Evolutionary conservation across 2,888 invertebrate genomes (phyloP).

Genomic region (Axea sp.): DNA sequence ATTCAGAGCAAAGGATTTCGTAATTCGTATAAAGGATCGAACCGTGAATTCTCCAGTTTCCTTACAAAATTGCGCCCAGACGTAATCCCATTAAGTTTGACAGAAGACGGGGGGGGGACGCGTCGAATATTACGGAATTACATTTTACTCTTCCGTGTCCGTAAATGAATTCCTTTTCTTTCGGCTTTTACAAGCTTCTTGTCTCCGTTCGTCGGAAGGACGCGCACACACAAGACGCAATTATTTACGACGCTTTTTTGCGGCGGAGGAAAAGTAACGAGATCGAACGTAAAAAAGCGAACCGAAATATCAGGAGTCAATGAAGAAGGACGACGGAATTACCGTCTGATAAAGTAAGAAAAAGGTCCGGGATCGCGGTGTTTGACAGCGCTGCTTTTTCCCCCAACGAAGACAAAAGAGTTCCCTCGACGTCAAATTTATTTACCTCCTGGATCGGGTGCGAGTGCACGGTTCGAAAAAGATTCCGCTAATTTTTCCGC

Average conservation of each 20-base stretch:
- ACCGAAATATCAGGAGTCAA: slow-evolving; percentile 36
- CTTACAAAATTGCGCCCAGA: slow-evolving; percentile 21
- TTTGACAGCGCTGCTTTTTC: slow-evolving; percentile 18
- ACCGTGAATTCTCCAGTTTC: slow-evolving; percentile 20
- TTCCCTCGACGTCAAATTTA: slow-evolving; percentile 20
- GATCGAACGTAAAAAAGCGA: slow-evolving; percentile 14
- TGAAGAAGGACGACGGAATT: slow-evolving; percentile 51
- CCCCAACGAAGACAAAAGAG: slow-evolving; percentile 1
- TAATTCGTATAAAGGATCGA: slow-evolving; percentile 29
- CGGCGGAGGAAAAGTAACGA: too few relatives aligned
- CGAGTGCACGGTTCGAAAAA: slow-evolving; percentile 1
- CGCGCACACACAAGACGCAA: slow-evolving; percentile 1
- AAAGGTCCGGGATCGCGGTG: slow-evolving; percentile 14
- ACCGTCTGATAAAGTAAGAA: slow-evolving; percentile 37
- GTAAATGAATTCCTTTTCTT: not conserved
- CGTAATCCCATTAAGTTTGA: slow-evolving; percentile 53
- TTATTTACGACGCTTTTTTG: slow-evolving; percentile 4
- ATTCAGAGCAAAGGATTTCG: slow-evolving; percentile 34
- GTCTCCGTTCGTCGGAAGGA: slow-evolving; percentile 9
- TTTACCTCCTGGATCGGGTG: slow-evolving; percentile 19
- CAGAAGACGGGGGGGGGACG: too few relatives aligned
- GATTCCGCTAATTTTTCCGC: not conserved
- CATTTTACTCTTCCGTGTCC: slow-evolving; percentile 26
- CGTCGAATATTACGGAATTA: slow-evolving; percentile 44
- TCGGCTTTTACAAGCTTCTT: slow-evolving; percentile 17